A percentile compares a stretch with the other conserved stretches of the same genome.
These are phyloP conservation scores for Diuraphis noxia DNA, from an alignment of 1,140 invertebrate genomes.

Conservation along the genomic window DNA sequence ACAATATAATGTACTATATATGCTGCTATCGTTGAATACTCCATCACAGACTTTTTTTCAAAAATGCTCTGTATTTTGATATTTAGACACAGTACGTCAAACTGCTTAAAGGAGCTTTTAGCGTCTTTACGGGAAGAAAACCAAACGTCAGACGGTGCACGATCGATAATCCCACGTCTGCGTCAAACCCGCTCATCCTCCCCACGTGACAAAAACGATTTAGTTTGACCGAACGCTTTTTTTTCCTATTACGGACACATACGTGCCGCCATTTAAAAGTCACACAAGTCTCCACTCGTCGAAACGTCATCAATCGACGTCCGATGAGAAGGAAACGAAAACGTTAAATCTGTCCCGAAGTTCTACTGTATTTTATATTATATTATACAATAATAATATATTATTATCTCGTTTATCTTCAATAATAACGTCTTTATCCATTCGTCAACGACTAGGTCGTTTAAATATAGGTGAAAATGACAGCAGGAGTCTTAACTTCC, in stretches of 20 bases:
- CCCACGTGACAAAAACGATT: background rate
- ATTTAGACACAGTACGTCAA: background rate
- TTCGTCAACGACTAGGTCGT: background rate
- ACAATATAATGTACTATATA: background rate
- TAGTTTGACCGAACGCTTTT: background rate
- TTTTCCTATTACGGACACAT: background rate
- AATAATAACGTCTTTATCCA: background rate
- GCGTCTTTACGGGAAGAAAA: background rate
- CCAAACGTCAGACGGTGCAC: background rate
- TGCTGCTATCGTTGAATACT: background rate
- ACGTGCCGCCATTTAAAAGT: background rate
- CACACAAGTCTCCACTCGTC: background rate
- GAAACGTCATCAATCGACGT: constrained; percentile 30
- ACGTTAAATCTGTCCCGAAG: background rate
- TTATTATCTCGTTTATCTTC: background rate
- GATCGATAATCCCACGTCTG: constrained; percentile 7
- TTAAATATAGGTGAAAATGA: background rate
- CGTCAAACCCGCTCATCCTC: background rate
- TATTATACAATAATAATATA: background rate
- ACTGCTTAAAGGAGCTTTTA: background rate
- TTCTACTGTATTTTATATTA: background rate
- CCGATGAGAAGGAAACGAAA: background rate
- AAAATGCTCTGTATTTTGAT: background rate
- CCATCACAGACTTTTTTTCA: background rate
- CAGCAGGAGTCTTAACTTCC: background rate